Evolutionary conservation across 2,113 vertebrate genomes (phyloP).

Genomic region (Sapayoa aenigma): DNA sequence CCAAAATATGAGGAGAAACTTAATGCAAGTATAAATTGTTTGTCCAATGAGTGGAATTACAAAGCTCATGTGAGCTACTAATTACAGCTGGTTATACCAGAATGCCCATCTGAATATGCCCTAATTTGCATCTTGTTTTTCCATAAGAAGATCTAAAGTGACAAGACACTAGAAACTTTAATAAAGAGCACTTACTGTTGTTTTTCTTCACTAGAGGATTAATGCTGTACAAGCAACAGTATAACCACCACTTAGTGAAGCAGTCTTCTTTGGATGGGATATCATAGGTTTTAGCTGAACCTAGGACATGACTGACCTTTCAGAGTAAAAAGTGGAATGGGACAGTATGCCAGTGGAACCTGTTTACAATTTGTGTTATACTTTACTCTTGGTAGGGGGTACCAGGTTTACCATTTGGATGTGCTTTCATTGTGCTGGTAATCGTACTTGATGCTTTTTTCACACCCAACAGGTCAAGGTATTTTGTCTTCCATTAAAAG

Average conservation of each 20-base stretch:
- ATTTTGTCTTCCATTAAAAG: background rate
- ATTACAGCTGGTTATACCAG: background rate
- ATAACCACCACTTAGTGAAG: background rate
- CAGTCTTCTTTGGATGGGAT: background rate
- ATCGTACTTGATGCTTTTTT: background rate
- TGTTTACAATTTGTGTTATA: background rate
- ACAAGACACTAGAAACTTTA: background rate
- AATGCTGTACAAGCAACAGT: background rate
- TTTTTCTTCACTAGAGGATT: background rate
- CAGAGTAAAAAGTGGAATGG: background rate
- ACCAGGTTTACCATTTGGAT: background rate
- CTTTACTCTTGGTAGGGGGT: background rate
- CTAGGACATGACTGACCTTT: background rate
- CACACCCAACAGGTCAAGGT: background rate
- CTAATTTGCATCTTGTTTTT: slow-evolving; percentile 14
- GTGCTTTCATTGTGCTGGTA: background rate
- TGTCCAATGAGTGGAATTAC: background rate
- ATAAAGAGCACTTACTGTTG: background rate
- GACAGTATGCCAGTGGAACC: background rate
- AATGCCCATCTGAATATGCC: background rate
- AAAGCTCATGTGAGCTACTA: background rate
- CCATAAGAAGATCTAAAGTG: background rate
- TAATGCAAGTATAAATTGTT: background rate
- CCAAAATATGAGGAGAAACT: background rate
- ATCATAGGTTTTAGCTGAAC: background rate